These are phyloP conservation scores for Sycophila sp. DNA, from an alignment of 1,140 invertebrate species.

Conservation along the genomic window DNA sequence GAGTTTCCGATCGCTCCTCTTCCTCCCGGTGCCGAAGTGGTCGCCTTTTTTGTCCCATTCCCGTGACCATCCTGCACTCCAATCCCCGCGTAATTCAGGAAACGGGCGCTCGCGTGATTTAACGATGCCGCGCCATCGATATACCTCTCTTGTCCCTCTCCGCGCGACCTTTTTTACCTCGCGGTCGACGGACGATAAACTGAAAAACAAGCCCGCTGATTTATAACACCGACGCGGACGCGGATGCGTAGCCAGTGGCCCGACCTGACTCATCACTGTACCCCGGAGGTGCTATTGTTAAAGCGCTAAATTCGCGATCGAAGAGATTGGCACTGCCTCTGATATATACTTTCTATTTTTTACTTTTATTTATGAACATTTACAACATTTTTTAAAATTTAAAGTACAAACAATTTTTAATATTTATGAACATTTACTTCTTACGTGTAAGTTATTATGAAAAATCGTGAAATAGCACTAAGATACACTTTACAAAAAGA, in stretches of 20 bases:
- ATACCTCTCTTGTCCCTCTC: background rate
- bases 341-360: no score
- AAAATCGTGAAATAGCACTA: no score
- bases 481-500: no score
- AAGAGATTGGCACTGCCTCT: no score
- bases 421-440: no score
- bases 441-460: no score
- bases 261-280: background rate
- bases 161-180: background rate
- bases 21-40: background rate
- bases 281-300: no score
- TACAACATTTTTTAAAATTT: no score
- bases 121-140: slow-evolving; percentile 9
- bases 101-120: slow-evolving; percentile 12
- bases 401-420: no score
- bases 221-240: slow-evolving; percentile 11
- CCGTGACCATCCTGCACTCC: background rate
- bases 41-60: background rate
- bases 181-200: background rate
- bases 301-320: no score
- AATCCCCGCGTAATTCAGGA: slow-evolving; percentile 26
- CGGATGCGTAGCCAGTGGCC: background rate
- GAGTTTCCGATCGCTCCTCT: background rate
- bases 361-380: no score
- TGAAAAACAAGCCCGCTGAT: slow-evolving; percentile 26